Base-by-base conservation (phyloP, 2,888 invertebrate species). In the Ischnura elegans region DNA sequence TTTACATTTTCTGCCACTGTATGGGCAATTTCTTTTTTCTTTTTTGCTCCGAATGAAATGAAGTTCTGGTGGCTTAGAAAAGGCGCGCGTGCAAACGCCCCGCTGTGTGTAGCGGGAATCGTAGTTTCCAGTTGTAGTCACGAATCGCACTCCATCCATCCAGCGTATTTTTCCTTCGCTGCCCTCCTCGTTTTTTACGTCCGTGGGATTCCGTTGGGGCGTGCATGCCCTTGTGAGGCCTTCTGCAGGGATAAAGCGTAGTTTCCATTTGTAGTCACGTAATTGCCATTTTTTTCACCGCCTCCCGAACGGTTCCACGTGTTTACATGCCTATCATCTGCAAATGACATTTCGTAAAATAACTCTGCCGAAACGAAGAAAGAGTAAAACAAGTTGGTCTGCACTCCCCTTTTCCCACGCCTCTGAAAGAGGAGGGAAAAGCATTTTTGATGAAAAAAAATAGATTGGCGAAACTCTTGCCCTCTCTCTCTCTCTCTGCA, bases 261-360 rank as follows among this genome's bases (percentile, higher is more conserved):
- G 55, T 90, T 90, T 43, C 90, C 90, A 61, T 61, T 90, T 90
- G 90, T 90, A 90, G 90, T 90, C 90, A 90, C 90, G 90, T 76
- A 90, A 90, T 90, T 61, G 61, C 61, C 43, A n/a, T 43, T 66
- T 90, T n/a, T 90, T 87, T 90, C 25, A 43, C n/a, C 45, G 43
- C 90, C 90, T 90, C 61, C n/a, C 61, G 55, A 90, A 36, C 90
- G n/a, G 55, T 90, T 29, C 43, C 90, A 76, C 36, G 76, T 76
- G 90, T 43, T 61, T 66, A 43, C 90, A 90, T 55, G 90, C 47
- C 90, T 66, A 90, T 90, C 43, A 90, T 61, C 43, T 76, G 43
- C 90, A 61, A 90, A 61, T 43, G 90, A 43, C 90, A 90, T 42
- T 61, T 47, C n/a, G 61, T 61, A 90, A 90, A 90, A 90, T 90